Conservation (phyloP, 2,888 invertebrate species). For the Itoplectis maculator region DNA sequence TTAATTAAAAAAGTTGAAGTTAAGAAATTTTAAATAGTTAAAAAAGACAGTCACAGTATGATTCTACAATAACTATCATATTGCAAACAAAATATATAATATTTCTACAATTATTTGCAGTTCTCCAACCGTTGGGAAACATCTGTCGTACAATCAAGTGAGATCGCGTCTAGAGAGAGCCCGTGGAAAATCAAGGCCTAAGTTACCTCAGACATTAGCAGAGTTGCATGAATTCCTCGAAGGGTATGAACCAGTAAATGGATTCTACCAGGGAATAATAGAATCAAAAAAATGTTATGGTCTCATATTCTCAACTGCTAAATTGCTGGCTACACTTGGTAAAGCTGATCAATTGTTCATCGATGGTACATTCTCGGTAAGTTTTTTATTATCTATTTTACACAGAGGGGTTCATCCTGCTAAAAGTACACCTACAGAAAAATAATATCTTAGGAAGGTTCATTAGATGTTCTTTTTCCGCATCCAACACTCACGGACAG, state of each 20-base stretch:
- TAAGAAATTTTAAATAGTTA: no score
- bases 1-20: no score
- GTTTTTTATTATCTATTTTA: background rate
- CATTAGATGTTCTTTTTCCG: no score
- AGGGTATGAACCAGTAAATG: background rate
- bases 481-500: no score
- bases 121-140: background rate
- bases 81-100: no score
- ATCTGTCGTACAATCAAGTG: background rate
- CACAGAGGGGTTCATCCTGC: no score
- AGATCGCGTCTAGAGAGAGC: background rate
- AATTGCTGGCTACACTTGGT: background rate
- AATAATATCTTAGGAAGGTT: no score
- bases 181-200: background rate
- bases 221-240: slow-evolving; percentile 2
- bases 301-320: background rate
- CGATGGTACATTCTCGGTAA: background rate
- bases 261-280: background rate
- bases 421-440: no score
- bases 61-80: no score
- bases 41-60: background rate
- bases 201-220: background rate
- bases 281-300: background rate
- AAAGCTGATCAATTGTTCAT: background rate
- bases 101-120: background rate